Conservation (phyloP, 2,797 vertebrate species). For the Sarcophilus harrisii region DNA sequence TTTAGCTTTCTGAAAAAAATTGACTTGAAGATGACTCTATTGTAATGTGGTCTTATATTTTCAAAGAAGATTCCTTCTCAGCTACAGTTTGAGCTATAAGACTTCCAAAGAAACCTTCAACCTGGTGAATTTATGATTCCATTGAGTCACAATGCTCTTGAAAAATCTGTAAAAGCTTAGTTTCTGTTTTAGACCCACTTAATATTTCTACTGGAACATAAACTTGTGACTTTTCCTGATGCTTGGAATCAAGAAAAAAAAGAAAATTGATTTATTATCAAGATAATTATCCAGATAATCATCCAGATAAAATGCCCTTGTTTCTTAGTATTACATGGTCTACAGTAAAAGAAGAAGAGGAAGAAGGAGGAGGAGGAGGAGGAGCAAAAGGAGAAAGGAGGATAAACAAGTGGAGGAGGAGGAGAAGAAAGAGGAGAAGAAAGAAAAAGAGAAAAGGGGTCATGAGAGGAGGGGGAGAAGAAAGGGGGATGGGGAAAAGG, state of each 20-base stretch:
- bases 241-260: conserved; percentile 8
- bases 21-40: background rate
- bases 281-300: background rate
- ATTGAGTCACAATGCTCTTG: background rate
- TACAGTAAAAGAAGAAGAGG: background rate
- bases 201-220: background rate
- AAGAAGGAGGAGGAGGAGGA: too few relatives aligned
- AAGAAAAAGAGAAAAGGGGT: background rate
- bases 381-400: too few relatives aligned
- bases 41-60: background rate
- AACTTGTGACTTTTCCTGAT: background rate
- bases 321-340: background rate
- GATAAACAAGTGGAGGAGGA: too few relatives aligned
- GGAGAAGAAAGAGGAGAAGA: background rate
- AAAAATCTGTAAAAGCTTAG: background rate
- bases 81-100: background rate
- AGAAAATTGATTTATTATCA: background rate
- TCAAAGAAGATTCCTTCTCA: background rate
- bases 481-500: too few relatives aligned
- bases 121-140: background rate
- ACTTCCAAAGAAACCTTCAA: background rate
- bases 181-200: background rate
- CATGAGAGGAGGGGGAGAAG: too few relatives aligned
- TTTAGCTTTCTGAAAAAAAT: conserved; percentile 7
- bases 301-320: background rate